phyloP scores from a whole-genome alignment of 2,797 vertebrate species.

The Chloroceryle inda region DNA sequence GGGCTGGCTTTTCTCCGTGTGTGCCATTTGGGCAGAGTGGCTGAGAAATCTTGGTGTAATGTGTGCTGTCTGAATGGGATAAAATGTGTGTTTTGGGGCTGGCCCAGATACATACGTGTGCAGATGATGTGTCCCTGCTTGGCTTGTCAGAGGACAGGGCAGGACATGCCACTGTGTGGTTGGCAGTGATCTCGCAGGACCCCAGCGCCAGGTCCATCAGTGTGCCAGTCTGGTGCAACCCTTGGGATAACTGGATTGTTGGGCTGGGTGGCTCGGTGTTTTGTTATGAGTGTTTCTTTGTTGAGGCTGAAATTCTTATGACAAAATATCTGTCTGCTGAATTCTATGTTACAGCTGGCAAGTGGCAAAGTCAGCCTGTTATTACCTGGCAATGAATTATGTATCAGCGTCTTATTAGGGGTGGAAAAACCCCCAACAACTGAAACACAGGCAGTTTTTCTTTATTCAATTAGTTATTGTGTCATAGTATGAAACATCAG shows the following conservation, averaged over 20 bases:
- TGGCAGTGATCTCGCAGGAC: fast-evolving
- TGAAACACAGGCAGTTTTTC: not conserved
- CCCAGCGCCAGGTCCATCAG: fast-evolving
- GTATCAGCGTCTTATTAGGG: not conserved
- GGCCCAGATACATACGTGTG: fast-evolving
- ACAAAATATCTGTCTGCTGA: fast-evolving
- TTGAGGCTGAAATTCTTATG: not conserved
- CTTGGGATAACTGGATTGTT: fast-evolving
- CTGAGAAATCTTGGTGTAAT: fast-evolving
- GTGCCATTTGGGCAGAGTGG: fast-evolving
- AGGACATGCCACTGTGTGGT: fast-evolving
- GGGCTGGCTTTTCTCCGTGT: not conserved
- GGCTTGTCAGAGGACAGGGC: fast-evolving
- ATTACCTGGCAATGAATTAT: not conserved
- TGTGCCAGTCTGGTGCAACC: fast-evolving
- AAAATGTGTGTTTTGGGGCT: not conserved
- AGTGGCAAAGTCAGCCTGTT: not conserved
- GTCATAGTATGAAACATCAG: not conserved
- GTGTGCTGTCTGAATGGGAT: fast-evolving
- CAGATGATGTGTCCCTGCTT: fast-evolving
- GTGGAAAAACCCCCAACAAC: not conserved
- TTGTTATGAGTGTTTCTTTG: not conserved
- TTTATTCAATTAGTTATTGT: not conserved
- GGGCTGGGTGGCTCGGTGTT: fast-evolving
- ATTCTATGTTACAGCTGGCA: not conserved